Evolutionary conservation across 2,113 vertebrate species (phyloP).

Genomic region (Heteronetta atricapilla): DNA sequence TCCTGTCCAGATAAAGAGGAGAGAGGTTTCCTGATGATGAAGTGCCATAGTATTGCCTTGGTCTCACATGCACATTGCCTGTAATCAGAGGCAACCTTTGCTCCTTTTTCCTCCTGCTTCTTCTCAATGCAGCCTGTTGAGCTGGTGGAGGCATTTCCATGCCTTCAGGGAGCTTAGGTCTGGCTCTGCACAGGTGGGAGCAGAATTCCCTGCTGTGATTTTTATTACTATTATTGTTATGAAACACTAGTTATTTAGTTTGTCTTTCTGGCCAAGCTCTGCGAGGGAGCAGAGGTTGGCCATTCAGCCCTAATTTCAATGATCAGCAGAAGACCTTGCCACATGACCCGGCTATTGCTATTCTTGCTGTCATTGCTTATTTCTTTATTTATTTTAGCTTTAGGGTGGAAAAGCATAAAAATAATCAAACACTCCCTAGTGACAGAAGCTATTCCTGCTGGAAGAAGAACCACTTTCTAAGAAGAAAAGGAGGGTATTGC

Average conservation of each 20-base stretch:
- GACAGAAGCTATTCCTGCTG: not conserved
- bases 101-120: not conserved
- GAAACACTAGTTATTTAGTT: constrained; percentile 7
- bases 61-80: not conserved
- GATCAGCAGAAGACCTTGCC: not conserved
- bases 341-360: not conserved
- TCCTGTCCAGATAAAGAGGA: not conserved
- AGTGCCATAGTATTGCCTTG: not conserved
- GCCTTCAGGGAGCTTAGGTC: not conserved
- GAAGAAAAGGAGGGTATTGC: not conserved
- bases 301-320: not conserved
- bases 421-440: not conserved
- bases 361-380: not conserved
- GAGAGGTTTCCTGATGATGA: not conserved
- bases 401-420: not conserved
- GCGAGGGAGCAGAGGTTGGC: not conserved
- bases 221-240: not conserved
- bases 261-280: not conserved
- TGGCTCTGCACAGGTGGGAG: not conserved
- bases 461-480: fast-evolving
- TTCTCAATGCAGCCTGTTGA: not conserved
- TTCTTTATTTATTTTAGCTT: not conserved
- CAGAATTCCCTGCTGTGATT: not conserved
- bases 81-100: not conserved
- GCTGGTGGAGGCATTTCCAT: not conserved